phyloP scores from a whole-genome alignment of 2,797 vertebrate species.

The Mionectes olivaceus region DNA sequence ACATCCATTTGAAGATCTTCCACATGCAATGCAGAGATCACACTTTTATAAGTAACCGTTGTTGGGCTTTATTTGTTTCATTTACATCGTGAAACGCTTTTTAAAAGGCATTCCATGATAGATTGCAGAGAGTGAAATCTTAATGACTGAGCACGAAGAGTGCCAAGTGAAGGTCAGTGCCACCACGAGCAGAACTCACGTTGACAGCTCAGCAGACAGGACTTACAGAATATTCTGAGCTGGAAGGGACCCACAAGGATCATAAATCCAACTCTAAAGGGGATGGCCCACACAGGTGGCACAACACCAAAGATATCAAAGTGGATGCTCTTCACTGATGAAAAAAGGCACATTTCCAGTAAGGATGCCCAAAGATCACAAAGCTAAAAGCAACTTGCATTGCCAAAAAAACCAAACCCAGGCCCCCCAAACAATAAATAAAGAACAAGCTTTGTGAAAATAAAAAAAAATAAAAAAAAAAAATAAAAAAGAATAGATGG shows the following conservation, averaged over 20 bases:
- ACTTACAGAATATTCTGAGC: neutral
- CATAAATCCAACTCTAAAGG: neutral
- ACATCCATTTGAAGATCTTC: neutral
- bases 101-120: neutral
- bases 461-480: too few species aligned
- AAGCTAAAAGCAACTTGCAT: neutral
- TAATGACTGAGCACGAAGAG: neutral
- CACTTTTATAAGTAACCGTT: neutral
- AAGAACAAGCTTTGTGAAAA: slow-evolving; percentile 5
- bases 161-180: neutral
- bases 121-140: neutral
- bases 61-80: neutral
- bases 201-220: neutral
- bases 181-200: neutral
- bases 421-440: neutral
- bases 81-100: neutral
- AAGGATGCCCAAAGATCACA: neutral
- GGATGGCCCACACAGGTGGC: neutral
- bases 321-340: neutral
- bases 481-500: neutral
- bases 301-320: neutral
- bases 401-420: neutral
- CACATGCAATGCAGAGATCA: neutral
- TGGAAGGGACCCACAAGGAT: neutral
- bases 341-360: neutral